phyloP scores from a whole-genome alignment of 2,113 vertebrate genomes.

The Marcusenius ussheri region DNA sequence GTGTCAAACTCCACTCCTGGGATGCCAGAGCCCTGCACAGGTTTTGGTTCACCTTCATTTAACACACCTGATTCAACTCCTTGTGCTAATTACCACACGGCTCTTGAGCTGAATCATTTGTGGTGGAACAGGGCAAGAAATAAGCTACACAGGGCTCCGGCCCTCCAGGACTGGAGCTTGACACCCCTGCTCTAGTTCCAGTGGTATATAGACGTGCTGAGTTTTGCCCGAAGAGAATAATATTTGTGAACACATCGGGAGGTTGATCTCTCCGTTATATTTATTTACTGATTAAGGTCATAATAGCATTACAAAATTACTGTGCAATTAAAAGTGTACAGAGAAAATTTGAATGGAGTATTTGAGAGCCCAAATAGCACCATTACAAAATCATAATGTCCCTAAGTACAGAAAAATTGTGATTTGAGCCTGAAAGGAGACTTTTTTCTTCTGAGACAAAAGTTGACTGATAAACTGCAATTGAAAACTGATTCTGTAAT shows the following conservation, averaged over 20 bases:
- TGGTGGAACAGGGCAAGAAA: too few species aligned
- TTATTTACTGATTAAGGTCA: background rate
- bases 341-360: background rate
- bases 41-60: too few species aligned
- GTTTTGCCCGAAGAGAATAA: background rate
- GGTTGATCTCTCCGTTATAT: background rate
- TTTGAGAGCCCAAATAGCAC: background rate
- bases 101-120: too few species aligned
- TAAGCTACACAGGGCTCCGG: too few species aligned
- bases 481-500: background rate
- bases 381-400: background rate
- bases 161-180: too few species aligned
- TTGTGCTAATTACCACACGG: too few species aligned
- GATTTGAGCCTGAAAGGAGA: background rate
- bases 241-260: background rate
- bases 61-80: background rate
- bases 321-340: background rate
- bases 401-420: background rate
- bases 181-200: background rate
- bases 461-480: background rate
- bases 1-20: too few species aligned
- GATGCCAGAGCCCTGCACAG: too few species aligned
- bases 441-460: background rate
- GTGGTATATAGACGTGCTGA: background rate
- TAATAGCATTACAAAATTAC: background rate